Percentiles rank a stretch among this genome's conserved stretches.
Conservation (phyloP, 2,113 vertebrate genomes). For the Mugil cephalus region DNA sequence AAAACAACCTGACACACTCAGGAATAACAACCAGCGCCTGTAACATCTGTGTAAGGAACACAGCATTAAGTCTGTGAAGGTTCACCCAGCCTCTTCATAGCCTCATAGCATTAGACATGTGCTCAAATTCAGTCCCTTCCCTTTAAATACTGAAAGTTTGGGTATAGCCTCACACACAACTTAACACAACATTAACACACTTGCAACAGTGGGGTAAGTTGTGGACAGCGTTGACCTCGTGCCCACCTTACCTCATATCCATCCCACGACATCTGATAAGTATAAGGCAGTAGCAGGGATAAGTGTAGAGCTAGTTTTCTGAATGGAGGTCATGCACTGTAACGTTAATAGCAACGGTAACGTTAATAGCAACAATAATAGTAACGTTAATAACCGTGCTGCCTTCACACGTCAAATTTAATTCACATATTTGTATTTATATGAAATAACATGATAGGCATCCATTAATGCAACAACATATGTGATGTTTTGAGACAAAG, state of each 20-base stretch:
- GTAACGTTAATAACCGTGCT: neutral
- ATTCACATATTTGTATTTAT: no score
- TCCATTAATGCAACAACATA: neutral
- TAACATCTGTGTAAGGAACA: neutral
- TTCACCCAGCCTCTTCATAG: no score
- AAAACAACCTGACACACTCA: neutral
- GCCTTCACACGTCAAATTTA: rapidly evolving
- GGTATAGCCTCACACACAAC: neutral
- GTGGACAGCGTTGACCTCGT: neutral
- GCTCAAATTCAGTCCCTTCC: no score
- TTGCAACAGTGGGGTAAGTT: no score
- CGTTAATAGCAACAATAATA: no score
- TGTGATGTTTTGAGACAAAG: neutral
- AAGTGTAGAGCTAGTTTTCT: no score
- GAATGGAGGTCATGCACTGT: neutral
- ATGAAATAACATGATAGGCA: no score
- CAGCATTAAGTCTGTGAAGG: no score
- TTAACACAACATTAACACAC: no score
- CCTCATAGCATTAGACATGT: no score
- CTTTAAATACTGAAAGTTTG: no score
- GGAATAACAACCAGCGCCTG: neutral
- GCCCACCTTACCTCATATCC: neutral
- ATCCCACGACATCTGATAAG: neutral
- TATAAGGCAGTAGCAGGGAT: no score
- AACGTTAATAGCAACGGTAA: neutral